These are phyloP conservation scores for Tenebrosternarchus preto DNA, from an alignment of 2,113 vertebrate species.

Conservation along the genomic window DNA sequence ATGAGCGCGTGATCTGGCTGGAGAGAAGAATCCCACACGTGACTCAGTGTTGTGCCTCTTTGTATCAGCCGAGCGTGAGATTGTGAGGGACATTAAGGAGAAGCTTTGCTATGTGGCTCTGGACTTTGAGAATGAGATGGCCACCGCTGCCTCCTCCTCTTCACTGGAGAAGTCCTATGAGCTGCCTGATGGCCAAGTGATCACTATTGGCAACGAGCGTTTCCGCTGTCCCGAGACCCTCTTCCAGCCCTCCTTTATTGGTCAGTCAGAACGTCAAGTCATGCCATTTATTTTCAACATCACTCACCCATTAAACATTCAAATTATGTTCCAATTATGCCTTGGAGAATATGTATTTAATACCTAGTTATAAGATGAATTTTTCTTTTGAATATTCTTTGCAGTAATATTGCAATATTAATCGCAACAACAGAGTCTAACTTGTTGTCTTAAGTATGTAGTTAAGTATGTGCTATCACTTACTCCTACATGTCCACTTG, in stretches of 20 bases:
- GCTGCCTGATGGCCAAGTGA: conserved; percentile 95
- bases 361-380: too few relatives aligned
- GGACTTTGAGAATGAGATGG: conserved; percentile 98
- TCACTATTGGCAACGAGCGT: conserved; percentile 97
- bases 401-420: too few relatives aligned
- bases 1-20: not conserved
- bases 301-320: not conserved
- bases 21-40: too few relatives aligned
- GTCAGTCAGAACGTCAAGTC: not conserved
- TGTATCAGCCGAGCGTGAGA: conserved; percentile 90
- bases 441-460: too few relatives aligned
- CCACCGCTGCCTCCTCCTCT: conserved; percentile 95
- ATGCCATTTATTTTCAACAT: not conserved
- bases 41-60: not conserved
- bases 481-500: not conserved
- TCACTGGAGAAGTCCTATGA: conserved; percentile 98
- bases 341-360: not conserved
- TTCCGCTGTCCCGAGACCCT: conserved; percentile 98
- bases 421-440: too few relatives aligned
- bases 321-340: conserved; percentile 15
- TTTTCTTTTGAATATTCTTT: too few relatives aligned
- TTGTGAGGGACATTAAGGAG: conserved; percentile 98
- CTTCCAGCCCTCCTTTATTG: conserved; percentile 96
- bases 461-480: too few relatives aligned
- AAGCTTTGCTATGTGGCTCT: conserved; percentile 97